A percentile compares a stretch with the other conserved stretches of the same genome.
These are phyloP conservation scores for Scaptomyza parva DNA, from an alignment of 2,888 invertebrate genomes.

Conservation along the genomic window DNA sequence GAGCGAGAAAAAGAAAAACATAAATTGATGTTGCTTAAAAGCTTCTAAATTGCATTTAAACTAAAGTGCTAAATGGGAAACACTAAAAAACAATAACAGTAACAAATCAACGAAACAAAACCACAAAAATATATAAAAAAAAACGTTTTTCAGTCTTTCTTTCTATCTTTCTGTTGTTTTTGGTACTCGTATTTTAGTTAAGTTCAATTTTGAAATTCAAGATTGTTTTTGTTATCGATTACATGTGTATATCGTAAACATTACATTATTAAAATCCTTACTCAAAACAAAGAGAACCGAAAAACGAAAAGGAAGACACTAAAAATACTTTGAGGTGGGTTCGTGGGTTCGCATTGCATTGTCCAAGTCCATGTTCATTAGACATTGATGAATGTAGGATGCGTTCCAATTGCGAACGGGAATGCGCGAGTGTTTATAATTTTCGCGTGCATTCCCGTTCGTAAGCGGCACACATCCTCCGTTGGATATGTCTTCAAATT, in stretches of 20 bases:
- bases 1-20: no score
- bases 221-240: no score
- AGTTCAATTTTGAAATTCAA: no score
- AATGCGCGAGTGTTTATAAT: no score
- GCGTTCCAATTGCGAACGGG: no score
- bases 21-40: slow-evolving; percentile 33
- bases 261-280: no score
- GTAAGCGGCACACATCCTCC: no score
- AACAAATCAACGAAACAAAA: background rate
- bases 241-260: no score
- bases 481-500: slow-evolving; percentile 26
- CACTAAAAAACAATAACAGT: background rate
- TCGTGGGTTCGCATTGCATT: slow-evolving; percentile 21
- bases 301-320: no score
- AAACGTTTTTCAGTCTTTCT: slow-evolving; percentile 10
- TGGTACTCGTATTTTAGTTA: slow-evolving; percentile 32
- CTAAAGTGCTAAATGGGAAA: slow-evolving; percentile 14
- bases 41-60: slow-evolving; percentile 35
- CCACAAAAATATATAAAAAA: background rate
- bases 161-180: no score
- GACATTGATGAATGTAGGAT: slow-evolving; percentile 55
- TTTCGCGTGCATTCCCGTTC: no score
- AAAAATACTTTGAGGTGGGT: slow-evolving; percentile 27
- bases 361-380: slow-evolving; percentile 43
- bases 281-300: background rate